Percentiles rank a stretch among this genome's conserved stretches.
These are phyloP conservation scores for Helarctos malayanus DNA, from an alignment of 2,797 vertebrate species.

Conservation along the genomic window DNA sequence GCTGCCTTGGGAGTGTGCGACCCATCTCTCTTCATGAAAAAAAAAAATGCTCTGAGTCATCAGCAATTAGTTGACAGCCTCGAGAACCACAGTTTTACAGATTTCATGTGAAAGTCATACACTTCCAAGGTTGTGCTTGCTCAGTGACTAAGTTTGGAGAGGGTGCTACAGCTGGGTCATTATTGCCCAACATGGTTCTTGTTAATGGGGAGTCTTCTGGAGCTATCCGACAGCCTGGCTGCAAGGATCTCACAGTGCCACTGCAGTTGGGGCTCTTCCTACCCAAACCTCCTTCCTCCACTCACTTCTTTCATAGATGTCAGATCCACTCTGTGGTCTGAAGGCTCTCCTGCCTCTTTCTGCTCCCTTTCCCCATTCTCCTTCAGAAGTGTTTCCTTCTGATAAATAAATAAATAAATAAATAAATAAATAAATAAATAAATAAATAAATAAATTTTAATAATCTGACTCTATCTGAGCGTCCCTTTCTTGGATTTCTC, in stretches of 20 bases:
- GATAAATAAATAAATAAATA: too few relatives aligned
- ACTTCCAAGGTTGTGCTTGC: background rate
- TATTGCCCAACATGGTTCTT: background rate
- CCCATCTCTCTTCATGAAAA: background rate
- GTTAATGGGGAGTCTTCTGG: fast-evolving
- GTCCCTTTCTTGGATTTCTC: background rate
- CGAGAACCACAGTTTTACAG: background rate
- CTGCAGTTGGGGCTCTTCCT: fast-evolving
- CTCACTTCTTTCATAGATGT: background rate
- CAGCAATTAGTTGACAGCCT: background rate
- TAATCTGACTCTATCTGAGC: background rate
- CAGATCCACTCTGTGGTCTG: background rate
- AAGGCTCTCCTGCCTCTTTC: background rate
- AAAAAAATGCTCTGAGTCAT: background rate
- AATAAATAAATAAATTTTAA: too few relatives aligned
- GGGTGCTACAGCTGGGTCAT: fast-evolving
- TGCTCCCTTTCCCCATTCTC: background rate
- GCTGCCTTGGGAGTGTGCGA: fast-evolving
- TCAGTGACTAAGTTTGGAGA: background rate
- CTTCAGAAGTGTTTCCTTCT: background rate
- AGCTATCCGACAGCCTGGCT: background rate
- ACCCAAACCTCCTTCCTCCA: fast-evolving
- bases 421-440: too few relatives aligned
- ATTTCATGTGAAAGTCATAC: background rate
- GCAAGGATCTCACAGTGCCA: fast-evolving